Conservation (phyloP, 2,888 invertebrate genomes). For the Nudaria mundana region DNA sequence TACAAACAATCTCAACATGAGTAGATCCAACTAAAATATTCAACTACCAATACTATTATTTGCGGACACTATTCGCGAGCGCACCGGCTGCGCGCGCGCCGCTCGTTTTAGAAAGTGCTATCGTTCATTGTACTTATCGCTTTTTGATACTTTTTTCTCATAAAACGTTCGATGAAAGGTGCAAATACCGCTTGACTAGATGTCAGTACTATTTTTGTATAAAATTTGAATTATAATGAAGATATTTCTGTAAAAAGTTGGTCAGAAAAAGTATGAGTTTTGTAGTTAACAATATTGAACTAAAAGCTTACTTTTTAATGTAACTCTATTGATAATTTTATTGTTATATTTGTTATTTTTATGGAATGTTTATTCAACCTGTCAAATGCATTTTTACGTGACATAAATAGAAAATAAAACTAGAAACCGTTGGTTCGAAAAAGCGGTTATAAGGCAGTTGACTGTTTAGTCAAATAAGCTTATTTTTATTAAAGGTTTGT, state of each 20-base stretch:
- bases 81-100: constrained; percentile 23
- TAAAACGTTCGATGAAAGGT: constrained; percentile 62
- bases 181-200: constrained; percentile 42
- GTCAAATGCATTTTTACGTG: too few relatives aligned
- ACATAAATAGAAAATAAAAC: too few relatives aligned
- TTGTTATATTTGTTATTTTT: neutral
- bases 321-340: too few relatives aligned
- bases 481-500: too few relatives aligned
- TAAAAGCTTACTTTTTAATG: neutral
- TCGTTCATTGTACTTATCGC: constrained; percentile 43
- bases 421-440: too few relatives aligned
- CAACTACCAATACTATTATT: neutral
- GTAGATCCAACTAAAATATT: neutral
- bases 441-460: too few relatives aligned
- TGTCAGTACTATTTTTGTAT: constrained; percentile 29
- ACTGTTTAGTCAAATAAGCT: too few relatives aligned
- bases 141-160: constrained; percentile 33
- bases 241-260: neutral
- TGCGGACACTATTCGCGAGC: constrained; percentile 15
- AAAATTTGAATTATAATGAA: constrained; percentile 6
- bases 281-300: neutral
- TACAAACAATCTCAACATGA: neutral
- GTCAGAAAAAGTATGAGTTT: too few relatives aligned
- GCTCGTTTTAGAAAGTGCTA: constrained; percentile 64
- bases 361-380: neutral